These are phyloP conservation scores for Eulemur mongoz DNA, from an alignment of 2,797 vertebrate species.

Conservation along the genomic window DNA sequence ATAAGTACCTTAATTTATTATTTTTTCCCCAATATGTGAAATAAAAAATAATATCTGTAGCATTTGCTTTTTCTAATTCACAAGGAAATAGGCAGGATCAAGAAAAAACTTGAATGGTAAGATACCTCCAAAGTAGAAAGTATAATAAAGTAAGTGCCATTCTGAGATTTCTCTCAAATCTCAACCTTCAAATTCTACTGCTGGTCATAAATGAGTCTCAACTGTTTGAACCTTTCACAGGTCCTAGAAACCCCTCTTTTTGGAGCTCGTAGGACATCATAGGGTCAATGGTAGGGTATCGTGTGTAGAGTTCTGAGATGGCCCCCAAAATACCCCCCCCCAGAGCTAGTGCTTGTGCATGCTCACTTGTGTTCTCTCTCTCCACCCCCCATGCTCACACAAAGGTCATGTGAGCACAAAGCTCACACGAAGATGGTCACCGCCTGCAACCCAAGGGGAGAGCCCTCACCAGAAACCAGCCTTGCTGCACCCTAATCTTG, in stretches of 20 bases:
- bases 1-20: background rate
- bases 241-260: background rate
- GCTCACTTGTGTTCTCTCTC: background rate
- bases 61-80: background rate
- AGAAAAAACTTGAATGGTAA: background rate
- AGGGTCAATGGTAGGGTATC: background rate
- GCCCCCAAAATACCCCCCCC: background rate
- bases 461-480: background rate
- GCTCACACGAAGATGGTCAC: background rate
- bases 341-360: background rate
- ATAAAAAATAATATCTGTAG: background rate
- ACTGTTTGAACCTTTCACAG: background rate
- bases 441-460: background rate
- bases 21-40: background rate
- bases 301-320: background rate
- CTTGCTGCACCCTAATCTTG: background rate
- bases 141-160: background rate
- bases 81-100: background rate
- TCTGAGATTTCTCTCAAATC: background rate
- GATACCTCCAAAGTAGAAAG: background rate
- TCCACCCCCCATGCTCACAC: background rate
- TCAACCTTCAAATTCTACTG: background rate
- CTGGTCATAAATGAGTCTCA: background rate
- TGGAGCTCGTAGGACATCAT: background rate
- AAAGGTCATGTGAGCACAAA: background rate